Percentiles rank a stretch among this genome's conserved stretches.
These are phyloP conservation scores for Drosophila meridionalis DNA, from an alignment of 2,888 invertebrate genomes.

Conservation along the genomic window DNA sequence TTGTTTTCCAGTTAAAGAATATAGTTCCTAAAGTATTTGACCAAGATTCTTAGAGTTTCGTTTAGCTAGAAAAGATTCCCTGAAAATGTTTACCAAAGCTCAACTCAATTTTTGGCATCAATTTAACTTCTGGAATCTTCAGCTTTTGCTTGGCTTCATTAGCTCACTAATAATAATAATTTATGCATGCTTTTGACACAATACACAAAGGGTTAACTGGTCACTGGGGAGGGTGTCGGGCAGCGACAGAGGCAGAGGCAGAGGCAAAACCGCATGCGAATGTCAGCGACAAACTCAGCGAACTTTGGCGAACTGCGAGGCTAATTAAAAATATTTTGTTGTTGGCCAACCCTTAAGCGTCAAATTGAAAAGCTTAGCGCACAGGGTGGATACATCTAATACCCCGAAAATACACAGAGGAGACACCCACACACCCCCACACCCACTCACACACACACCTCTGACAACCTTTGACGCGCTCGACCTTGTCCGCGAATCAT, in stretches of 20 bases:
- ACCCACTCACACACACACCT: conserved; percentile 9
- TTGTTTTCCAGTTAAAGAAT: neutral
- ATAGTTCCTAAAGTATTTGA: neutral
- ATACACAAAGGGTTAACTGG: conserved; percentile 70
- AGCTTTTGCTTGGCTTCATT: conserved; percentile 59
- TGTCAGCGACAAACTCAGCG: conserved; percentile 14
- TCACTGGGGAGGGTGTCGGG: conserved; percentile 30
- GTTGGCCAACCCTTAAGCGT: conserved; percentile 54
- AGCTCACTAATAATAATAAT: conserved; percentile 59
- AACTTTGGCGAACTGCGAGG: conserved; percentile 48
- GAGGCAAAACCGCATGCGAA: conserved; percentile 46
- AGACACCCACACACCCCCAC: conserved; percentile 1
- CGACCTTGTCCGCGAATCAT: conserved; percentile 55
- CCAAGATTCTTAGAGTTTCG: neutral
- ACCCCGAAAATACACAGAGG: conserved; percentile 34
- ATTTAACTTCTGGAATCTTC: conserved; percentile 1
- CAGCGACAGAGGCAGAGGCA: neutral
- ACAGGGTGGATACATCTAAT: conserved; percentile 44
- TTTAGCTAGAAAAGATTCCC: neutral
- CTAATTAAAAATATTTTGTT: conserved; percentile 71
- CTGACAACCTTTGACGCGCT: conserved; percentile 31
- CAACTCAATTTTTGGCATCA: neutral
- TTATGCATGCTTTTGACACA: conserved; percentile 76
- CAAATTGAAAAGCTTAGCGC: conserved; percentile 58
- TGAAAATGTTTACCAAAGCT: neutral